A percentile compares a stretch with the other conserved stretches of the same genome.
Conservation (phyloP, 1,140 invertebrate genomes). For the Oryctes rhinoceros region DNA sequence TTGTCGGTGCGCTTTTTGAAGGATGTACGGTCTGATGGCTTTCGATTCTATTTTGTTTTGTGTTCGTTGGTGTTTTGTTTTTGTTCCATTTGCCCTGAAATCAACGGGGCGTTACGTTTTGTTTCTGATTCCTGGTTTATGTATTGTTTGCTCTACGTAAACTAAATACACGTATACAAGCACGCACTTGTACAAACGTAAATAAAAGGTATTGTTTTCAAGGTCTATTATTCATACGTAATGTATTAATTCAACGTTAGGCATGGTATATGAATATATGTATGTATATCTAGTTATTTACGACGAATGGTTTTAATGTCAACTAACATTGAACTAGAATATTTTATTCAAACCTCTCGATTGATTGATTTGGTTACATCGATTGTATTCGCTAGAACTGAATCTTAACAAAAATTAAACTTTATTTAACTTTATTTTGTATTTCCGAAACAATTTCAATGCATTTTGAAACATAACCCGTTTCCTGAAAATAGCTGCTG, state of each 20-base stretch:
- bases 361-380: neutral
- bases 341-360: neutral
- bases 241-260: neutral
- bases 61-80: conserved; percentile 32
- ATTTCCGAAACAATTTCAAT: no score
- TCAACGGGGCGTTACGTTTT: neutral
- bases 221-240: conserved; percentile 23
- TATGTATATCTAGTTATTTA: neutral
- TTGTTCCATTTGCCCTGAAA: neutral
- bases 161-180: neutral
- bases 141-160: neutral
- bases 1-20: conserved; percentile 7
- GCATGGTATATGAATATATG: neutral
- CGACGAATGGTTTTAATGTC: neutral
- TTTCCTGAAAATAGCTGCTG: no score
- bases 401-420: no score
- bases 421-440: no score
- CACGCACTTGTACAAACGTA: conserved; percentile 4
- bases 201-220: conserved; percentile 28
- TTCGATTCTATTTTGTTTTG: conserved; percentile 30
- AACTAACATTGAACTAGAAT: conserved; percentile 12
- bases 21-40: conserved; percentile 35
- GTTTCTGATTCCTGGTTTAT: conserved; percentile 9
- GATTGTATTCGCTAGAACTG: neutral
- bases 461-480: no score